Base-by-base conservation (phyloP, 2,888 invertebrate species). In the Nomada flava region DNA sequence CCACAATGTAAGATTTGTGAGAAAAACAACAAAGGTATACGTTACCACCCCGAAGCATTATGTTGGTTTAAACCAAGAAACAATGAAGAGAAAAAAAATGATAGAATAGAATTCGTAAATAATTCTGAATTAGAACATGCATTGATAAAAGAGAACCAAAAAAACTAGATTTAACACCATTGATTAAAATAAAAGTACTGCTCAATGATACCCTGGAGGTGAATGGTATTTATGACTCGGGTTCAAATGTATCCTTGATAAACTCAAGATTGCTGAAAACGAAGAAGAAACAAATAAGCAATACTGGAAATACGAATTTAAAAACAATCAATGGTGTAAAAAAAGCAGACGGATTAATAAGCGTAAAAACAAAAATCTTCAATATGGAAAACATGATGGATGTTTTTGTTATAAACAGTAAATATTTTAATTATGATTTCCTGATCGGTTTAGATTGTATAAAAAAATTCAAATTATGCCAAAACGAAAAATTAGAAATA, bases 201-300 rank as follows among this genome's bases (percentile, higher is more conserved):
- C 47, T 88, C 13, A 80, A 88, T 42, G 68, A 85, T 11, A 84
- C 36, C 0, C 11, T 83, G 42, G 74, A 86, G 59, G 63, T 67
- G n/a, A 57, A 29, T 10, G 85, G 76, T 0, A 73, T 87, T 9
- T 88, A 88, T 62, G 85, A 88, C 67, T 79, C 87, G 1, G 86
- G 86, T 18, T 89, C 88, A 74, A 85, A 88, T 71, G 62, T 78
- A 1, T 83, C 87, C 2, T 15, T 88, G 44, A 86, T 89, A 70
- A 88, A 84, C 65, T 79, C 86, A 29, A 87, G 76, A 78, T 55
- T 78, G 18, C 23, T 78, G 29, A 67, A 55, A 53, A 74, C 79
- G 29, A 76, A 83, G 55, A 50, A 57, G 47, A 70, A 76, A 52
- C 18, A 47, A 50, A 60, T 60, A 60, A 50, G 44, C 15, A 75